Evolutionary conservation across 2,888 invertebrate species (phyloP).

Genomic region (Trichopria drosophilae): DNA sequence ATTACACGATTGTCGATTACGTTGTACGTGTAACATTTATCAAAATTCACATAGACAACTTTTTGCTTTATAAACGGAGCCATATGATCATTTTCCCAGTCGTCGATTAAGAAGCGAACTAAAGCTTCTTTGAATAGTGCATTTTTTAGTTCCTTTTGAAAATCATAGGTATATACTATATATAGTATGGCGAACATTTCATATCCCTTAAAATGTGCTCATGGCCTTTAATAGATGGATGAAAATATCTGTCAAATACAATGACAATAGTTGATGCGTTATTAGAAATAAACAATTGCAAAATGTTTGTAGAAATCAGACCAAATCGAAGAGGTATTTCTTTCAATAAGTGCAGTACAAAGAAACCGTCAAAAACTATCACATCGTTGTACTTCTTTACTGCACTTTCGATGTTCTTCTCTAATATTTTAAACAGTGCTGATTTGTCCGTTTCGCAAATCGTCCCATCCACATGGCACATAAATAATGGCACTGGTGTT

Average conservation of each 20-base stretch:
- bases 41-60: slow-evolving; percentile 25
- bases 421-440: slow-evolving; percentile 26
- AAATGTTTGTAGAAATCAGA: slow-evolving; percentile 18
- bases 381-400: slow-evolving; percentile 9
- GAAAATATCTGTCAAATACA: slow-evolving; percentile 15
- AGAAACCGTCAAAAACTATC: slow-evolving; percentile 31
- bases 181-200: too few relatives aligned
- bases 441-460: slow-evolving; percentile 40
- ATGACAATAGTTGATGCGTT: neutral
- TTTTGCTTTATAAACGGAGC: neutral
- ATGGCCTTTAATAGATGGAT: slow-evolving; percentile 14
- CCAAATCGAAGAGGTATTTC: slow-evolving; percentile 23
- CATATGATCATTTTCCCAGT: neutral
- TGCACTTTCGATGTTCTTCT: slow-evolving; percentile 9
- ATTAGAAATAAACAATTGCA: slow-evolving; percentile 4
- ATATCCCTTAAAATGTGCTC: neutral
- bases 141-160: slow-evolving; percentile 1
- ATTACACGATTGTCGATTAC: slow-evolving; percentile 26
- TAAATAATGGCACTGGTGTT: slow-evolving; percentile 34
- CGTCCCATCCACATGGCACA: slow-evolving; percentile 37
- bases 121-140: neutral
- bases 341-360: slow-evolving; percentile 22
- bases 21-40: slow-evolving; percentile 32
- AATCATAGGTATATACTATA: neutral
- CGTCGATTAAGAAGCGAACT: slow-evolving; percentile 1